These are phyloP conservation scores for Diglossa cyanea DNA, from an alignment of 2,797 vertebrate genomes.

Conservation along the genomic window DNA sequence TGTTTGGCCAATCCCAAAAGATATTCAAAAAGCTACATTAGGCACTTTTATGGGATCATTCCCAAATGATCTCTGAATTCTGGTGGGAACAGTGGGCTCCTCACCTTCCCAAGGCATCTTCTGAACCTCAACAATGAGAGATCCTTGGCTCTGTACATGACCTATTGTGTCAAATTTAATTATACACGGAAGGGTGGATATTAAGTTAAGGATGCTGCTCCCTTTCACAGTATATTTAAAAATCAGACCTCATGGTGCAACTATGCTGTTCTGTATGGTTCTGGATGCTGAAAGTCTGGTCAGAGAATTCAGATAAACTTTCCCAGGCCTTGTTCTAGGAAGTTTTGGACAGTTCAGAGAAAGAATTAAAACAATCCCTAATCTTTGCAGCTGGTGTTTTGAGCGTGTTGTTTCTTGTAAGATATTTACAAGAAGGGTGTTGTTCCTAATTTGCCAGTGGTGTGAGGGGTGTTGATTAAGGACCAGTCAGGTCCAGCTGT, in stretches of 20 bases:
- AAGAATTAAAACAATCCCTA: too few species aligned
- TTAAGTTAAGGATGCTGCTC: background rate
- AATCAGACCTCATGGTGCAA: background rate
- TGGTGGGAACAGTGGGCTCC: background rate
- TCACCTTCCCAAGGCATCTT: background rate
- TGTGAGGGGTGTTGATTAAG: background rate
- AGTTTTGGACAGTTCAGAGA: background rate
- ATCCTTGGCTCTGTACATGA: background rate
- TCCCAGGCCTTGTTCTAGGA: background rate
- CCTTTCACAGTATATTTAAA: background rate
- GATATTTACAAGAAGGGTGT: background rate
- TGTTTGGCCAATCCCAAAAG: background rate
- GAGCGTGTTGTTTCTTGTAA: background rate
- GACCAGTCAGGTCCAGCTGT: background rate
- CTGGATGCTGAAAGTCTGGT: background rate
- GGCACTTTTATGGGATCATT: background rate
- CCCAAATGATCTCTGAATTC: background rate
- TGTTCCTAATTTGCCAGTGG: background rate
- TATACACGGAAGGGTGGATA: background rate
- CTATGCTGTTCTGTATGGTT: too few species aligned
- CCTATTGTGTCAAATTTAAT: background rate
- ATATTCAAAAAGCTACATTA: background rate
- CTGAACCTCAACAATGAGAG: background rate
- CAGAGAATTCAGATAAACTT: background rate
- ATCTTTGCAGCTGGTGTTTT: background rate